phyloP scores from a whole-genome alignment of 1,140 invertebrate species.

The Cotesia glomerata region DNA sequence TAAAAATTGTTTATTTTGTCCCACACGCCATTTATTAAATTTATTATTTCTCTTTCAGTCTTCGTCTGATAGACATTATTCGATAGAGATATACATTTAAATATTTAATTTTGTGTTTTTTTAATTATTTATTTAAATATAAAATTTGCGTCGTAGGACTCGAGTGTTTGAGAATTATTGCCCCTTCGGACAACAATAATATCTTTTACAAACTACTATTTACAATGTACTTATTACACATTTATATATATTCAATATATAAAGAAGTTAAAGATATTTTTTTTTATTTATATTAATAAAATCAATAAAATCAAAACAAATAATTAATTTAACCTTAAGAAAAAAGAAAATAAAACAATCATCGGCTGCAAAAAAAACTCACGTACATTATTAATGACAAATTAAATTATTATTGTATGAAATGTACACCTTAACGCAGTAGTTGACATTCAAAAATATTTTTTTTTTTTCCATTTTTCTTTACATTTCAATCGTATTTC shows the following conservation, averaged over 20 bases:
- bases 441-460: too few relatives aligned
- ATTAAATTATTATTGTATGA: too few relatives aligned
- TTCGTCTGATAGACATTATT: slow-evolving; percentile 6
- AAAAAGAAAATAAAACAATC: too few relatives aligned
- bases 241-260: not conserved
- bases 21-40: slow-evolving; percentile 1
- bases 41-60: slow-evolving; percentile 1
- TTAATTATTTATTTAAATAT: slow-evolving; percentile 7
- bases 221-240: slow-evolving; percentile 1
- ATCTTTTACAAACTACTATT: slow-evolving; percentile 12
- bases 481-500: too few relatives aligned
- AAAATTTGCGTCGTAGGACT: slow-evolving; percentile 11
- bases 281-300: not conserved
- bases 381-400: too few relatives aligned
- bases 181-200: slow-evolving; percentile 1
- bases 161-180: not conserved
- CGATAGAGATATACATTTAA: slow-evolving; percentile 13
- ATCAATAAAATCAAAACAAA: too few relatives aligned
- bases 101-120: not conserved
- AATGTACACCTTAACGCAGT: too few relatives aligned
- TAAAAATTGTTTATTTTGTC: not conserved
- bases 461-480: too few relatives aligned
- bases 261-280: slow-evolving; percentile 4
- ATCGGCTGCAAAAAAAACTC: too few relatives aligned
- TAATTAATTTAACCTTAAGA: too few relatives aligned